phyloP scores from a whole-genome alignment of 1,140 invertebrate genomes.

The Pseudoatta argentina region DNA sequence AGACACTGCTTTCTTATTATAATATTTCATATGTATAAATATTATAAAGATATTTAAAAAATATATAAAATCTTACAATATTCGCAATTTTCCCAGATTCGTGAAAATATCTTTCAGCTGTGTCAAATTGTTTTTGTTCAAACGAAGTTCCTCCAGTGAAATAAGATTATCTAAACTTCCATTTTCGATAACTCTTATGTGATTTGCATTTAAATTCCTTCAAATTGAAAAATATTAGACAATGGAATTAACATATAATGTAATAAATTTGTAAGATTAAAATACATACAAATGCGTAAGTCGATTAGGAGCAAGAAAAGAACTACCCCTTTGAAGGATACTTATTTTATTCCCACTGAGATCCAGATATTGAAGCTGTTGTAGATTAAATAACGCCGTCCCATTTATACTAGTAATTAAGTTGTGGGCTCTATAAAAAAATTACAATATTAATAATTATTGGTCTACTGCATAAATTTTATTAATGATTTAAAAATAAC shows the following conservation, averaged over 20 bases:
- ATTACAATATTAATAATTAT: conserved; percentile 1
- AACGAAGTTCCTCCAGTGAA: conserved; percentile 90
- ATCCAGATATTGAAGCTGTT: conserved; percentile 88
- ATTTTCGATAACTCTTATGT: conserved; percentile 89
- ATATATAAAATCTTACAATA: conserved; percentile 88
- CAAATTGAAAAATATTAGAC: conserved; percentile 81
- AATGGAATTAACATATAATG: neutral
- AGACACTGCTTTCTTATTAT: conserved; percentile 17
- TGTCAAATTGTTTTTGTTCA: conserved; percentile 93
- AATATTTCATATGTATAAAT: conserved; percentile 9
- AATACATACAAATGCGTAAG: conserved; percentile 86
- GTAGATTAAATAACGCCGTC: conserved; percentile 88
- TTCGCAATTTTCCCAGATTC: conserved; percentile 89
- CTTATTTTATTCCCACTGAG: conserved; percentile 89
- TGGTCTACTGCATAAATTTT: neutral
- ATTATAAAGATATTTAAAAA: neutral
- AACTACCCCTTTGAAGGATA: conserved; percentile 84
- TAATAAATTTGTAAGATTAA: conserved; percentile 33
- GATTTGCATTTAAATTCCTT: conserved; percentile 92
- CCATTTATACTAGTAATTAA: conserved; percentile 88
- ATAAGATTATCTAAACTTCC: conserved; percentile 91
- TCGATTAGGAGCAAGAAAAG: conserved; percentile 85
- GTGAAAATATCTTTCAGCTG: conserved; percentile 91
- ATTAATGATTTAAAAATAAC: neutral
- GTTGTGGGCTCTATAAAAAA: conserved; percentile 87